Evolutionary conservation across 2,888 invertebrate genomes (phyloP).

Genomic region (Tiliacea citrago): DNA sequence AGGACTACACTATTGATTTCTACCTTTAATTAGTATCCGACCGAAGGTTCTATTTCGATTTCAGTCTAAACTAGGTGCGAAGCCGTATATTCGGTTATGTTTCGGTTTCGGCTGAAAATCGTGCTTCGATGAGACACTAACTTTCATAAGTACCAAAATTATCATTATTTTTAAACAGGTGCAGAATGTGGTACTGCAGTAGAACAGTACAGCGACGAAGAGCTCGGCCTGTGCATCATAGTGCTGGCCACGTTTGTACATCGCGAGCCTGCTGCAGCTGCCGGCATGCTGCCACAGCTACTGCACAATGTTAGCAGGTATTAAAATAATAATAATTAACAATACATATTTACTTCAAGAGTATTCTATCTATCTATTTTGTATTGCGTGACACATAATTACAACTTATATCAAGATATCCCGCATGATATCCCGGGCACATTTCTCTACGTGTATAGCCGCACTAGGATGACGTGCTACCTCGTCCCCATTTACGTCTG

Average conservation of each 20-base stretch:
- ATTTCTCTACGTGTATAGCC: neutral
- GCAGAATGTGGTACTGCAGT: constrained; percentile 97
- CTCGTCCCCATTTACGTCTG: neutral
- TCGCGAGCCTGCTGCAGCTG: constrained; percentile 98
- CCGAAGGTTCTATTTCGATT: too few relatives aligned
- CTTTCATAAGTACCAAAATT: neutral
- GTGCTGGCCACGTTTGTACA: constrained; percentile 98
- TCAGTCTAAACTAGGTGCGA: too few relatives aligned
- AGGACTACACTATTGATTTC: too few relatives aligned
- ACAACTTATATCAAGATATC: neutral
- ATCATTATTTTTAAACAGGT: constrained; percentile 88
- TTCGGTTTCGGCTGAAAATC: too few relatives aligned
- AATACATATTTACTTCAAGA: neutral
- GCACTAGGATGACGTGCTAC: neutral
- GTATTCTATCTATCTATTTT: neutral
- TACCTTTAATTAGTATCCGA: too few relatives aligned
- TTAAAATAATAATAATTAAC: too few relatives aligned
- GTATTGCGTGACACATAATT: neutral
- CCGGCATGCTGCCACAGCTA: constrained; percentile 97
- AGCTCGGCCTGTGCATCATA: constrained; percentile 98
- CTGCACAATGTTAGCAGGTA: constrained; percentile 96
- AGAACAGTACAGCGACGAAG: constrained; percentile 99
- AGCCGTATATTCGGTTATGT: too few relatives aligned
- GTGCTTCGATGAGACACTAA: too few relatives aligned
- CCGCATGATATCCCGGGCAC: neutral